Percentiles rank a stretch among this genome's conserved stretches.
These are phyloP conservation scores for Larimichthys crocea DNA, from an alignment of 2,113 vertebrate genomes.

Conservation along the genomic window DNA sequence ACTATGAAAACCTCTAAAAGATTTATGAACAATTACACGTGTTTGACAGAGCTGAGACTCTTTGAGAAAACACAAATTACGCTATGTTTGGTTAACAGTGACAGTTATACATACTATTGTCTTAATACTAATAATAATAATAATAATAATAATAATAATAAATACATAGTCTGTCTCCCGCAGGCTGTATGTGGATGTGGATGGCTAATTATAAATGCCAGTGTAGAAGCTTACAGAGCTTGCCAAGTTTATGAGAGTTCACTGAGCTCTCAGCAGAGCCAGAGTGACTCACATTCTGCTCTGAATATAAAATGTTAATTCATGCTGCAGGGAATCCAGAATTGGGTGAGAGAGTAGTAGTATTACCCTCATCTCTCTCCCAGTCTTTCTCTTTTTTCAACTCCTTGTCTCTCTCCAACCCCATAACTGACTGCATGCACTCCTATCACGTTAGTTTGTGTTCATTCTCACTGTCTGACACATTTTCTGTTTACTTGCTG, in stretches of 20 bases:
- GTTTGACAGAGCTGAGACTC: neutral
- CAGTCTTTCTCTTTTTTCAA: slow-evolving; percentile 38
- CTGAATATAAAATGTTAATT: slow-evolving; percentile 85
- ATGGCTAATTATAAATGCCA: slow-evolving; percentile 78
- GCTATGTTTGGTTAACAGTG: neutral
- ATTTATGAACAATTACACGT: slow-evolving; percentile 19
- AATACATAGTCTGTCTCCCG: slow-evolving; percentile 52
- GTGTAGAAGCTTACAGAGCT: slow-evolving; percentile 69
- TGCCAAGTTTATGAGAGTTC: slow-evolving; percentile 81
- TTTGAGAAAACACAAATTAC: neutral
- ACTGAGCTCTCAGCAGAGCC: slow-evolving; percentile 76
- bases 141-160: slow-evolving; percentile 45
- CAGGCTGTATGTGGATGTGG: slow-evolving; percentile 59
- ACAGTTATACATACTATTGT: slow-evolving; percentile 35
- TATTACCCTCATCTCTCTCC: slow-evolving; percentile 54
- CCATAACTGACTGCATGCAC: slow-evolving; percentile 43
- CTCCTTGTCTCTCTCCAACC: slow-evolving; percentile 40
- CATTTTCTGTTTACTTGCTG: slow-evolving; percentile 55
- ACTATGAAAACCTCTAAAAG: neutral
- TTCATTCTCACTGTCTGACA: slow-evolving; percentile 48
- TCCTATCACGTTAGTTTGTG: slow-evolving; percentile 46
- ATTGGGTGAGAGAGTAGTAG: slow-evolving; percentile 72
- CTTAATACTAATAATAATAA: slow-evolving; percentile 35
- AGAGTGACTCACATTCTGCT: slow-evolving; percentile 73
- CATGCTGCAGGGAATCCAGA: slow-evolving; percentile 75